Percentiles rank a stretch among this genome's conserved stretches.
phyloP scores from a whole-genome alignment of 2,888 invertebrate genomes.

The Yponomeuta malinellus region DNA sequence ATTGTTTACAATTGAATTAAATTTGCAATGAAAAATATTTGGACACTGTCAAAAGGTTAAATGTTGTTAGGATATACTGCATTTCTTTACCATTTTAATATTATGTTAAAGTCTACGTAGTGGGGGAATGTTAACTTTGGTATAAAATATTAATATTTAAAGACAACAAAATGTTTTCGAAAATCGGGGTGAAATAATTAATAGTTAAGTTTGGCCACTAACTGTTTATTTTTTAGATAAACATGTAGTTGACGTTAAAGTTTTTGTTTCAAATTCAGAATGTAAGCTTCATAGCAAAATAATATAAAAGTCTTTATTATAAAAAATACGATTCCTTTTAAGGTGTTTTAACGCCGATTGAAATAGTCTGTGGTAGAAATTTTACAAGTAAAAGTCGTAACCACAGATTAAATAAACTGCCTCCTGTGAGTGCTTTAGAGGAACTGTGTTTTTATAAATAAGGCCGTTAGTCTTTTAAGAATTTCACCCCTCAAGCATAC shows the following conservation, averaged over 20 bases:
- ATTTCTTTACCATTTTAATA: slow-evolving; percentile 11
- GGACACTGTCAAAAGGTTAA: not conserved
- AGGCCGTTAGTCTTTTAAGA: slow-evolving; percentile 27
- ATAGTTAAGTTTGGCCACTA: too few species aligned
- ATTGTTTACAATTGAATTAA: not conserved
- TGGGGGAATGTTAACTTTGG: slow-evolving; percentile 86
- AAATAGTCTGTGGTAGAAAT: too few species aligned
- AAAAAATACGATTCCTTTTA: too few species aligned
- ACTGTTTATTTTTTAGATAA: too few species aligned
- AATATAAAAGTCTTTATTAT: too few species aligned
- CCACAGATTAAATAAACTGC: too few species aligned
- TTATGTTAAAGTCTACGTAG: slow-evolving; percentile 49
- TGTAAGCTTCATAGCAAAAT: not conserved
- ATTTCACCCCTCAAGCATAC: slow-evolving; percentile 46
- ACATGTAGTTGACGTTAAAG: not conserved
- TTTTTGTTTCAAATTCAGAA: not conserved
- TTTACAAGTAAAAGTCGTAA: too few species aligned
- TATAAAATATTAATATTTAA: slow-evolving; percentile 75
- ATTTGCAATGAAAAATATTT: not conserved
- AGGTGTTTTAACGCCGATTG: too few species aligned
- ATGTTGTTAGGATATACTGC: slow-evolving; percentile 11
- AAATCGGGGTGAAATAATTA: slow-evolving; percentile 2
- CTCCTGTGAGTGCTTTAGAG: too few species aligned
- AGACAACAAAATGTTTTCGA: slow-evolving; percentile 69
- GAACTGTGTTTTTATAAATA: too few species aligned